Evolutionary conservation across 2,888 invertebrate species (phyloP), one percentile per base, ranked within the genome.

Genomic region (Tromatobia lineatoria): DNA sequence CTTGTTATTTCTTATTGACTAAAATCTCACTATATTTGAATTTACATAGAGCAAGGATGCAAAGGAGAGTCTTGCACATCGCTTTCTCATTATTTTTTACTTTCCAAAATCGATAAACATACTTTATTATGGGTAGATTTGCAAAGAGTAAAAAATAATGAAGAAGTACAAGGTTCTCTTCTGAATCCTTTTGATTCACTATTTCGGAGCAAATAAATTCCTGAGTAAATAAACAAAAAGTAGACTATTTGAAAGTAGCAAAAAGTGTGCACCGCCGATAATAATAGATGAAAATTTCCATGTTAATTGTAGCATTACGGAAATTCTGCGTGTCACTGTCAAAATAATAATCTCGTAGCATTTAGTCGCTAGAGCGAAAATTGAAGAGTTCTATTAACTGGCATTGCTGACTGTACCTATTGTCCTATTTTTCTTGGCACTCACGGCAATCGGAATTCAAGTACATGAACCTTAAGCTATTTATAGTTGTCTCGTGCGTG

Each of bases 361-460:
- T 23, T 67, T 67, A 61, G 34, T 34, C n/a, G 61, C 7, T 42
- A 20, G 20, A 38, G n/a, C 25, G 25, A 64, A 6, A 20, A 61
- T 34, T 64, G 1, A 64, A n/a, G 38, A 42, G 64, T 23, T 57
- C 10, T 47, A 67, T 67, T 52, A 38, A 85, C 57, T 15, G 18
- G 7, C 42, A 23, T 50, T 34, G 42, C 23, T 34, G 66, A 70
- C 66, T 61, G 69, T 64, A 76, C 66, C 84, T 82, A 85, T 83
- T 88, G 86, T 85, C 83, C 87, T 88, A 88, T 84, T 89, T 89
- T 88, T 88, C 82, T 90, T 89, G 89, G 89, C 89, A 88, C 83
- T 13, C 77, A 18, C 80, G 76, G 85, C 85, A 85, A 80, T 86
- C 80, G 83, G 86, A 87, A 85, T 87, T 83, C 86, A 84, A 85